These are phyloP conservation scores for Pseudorhombus dupliciocellatus DNA, from an alignment of 2,113 vertebrate genomes.

Conservation along the genomic window DNA sequence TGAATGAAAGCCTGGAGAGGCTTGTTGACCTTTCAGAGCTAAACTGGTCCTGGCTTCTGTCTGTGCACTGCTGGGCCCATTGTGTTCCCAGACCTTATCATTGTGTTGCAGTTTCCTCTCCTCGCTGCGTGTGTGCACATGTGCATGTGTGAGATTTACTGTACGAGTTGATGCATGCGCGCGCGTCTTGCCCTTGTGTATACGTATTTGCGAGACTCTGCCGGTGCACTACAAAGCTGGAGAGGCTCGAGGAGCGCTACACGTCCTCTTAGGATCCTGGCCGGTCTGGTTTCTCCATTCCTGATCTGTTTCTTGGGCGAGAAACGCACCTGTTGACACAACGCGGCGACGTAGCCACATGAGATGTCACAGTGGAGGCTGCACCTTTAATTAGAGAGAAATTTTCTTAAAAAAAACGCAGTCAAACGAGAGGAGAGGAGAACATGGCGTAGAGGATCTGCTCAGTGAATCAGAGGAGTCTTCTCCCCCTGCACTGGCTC, in stretches of 20 bases:
- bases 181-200: slow-evolving; percentile 39
- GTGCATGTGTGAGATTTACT: slow-evolving; percentile 48
- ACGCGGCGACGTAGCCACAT: not conserved
- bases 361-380: not conserved
- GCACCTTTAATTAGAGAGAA: not conserved
- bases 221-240: slow-evolving; percentile 37
- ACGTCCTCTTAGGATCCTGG: slow-evolving; percentile 14
- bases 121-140: slow-evolving; percentile 52
- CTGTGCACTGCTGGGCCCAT: slow-evolving; percentile 79
- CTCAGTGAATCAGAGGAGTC: slow-evolving; percentile 21
- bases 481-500: slow-evolving; percentile 19
- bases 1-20: slow-evolving; percentile 76
- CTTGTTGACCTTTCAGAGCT: slow-evolving; percentile 83
- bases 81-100: slow-evolving; percentile 84
- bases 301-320: slow-evolving; percentile 2
- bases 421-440: not conserved
- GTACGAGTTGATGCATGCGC: slow-evolving; percentile 35
- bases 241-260: slow-evolving; percentile 24
- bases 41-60: slow-evolving; percentile 83
- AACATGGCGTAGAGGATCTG: slow-evolving; percentile 1
- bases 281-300: not conserved
- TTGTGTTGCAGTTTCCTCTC: slow-evolving; percentile 84
- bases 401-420: not conserved
- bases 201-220: slow-evolving; percentile 7
- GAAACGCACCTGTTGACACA: not conserved